Evolutionary conservation across 2,113 vertebrate genomes (phyloP).

Genomic region (Pipa parva): DNA sequence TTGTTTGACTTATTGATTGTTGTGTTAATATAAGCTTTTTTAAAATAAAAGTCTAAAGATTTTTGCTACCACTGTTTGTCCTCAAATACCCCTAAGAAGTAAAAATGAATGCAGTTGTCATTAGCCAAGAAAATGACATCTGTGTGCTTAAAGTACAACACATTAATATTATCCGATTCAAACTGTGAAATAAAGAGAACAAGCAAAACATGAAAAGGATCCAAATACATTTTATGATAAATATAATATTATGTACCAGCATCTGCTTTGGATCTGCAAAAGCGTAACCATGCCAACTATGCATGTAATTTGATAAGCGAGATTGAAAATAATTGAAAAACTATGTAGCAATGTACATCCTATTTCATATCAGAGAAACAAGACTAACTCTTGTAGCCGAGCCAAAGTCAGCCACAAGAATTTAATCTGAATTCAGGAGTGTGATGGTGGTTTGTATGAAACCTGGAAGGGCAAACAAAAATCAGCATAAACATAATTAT

Average conservation of each 20-base stretch:
- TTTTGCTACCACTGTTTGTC: too few species aligned
- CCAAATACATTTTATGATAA: constrained; percentile 17
- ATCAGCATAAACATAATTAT: too few species aligned
- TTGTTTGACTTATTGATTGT: too few species aligned
- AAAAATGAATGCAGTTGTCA: background rate
- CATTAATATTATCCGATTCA: background rate
- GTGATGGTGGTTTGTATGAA: constrained; percentile 8
- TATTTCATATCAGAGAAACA: constrained; percentile 30
- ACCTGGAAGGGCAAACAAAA: too few species aligned
- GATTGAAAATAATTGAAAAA: constrained; percentile 33
- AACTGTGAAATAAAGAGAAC: constrained; percentile 2
- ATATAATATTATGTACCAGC: constrained; percentile 31
- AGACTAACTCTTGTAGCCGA: constrained; percentile 17
- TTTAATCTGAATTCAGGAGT: constrained; percentile 3
- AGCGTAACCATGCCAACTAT: constrained; percentile 37
- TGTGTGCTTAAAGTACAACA: background rate
- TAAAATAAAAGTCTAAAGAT: too few species aligned
- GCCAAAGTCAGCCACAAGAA: constrained; percentile 10
- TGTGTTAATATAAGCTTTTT: too few species aligned
- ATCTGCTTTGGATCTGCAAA: constrained; percentile 35
- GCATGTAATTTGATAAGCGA: constrained; percentile 37
- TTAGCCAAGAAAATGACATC: background rate
- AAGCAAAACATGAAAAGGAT: constrained; percentile 15
- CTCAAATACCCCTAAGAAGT: background rate
- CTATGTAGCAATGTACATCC: constrained; percentile 28